Percentiles rank a stretch among this genome's conserved stretches.
Evolutionary conservation across 2,113 vertebrate genomes (phyloP).

Genomic region (Alouatta palliata): DNA sequence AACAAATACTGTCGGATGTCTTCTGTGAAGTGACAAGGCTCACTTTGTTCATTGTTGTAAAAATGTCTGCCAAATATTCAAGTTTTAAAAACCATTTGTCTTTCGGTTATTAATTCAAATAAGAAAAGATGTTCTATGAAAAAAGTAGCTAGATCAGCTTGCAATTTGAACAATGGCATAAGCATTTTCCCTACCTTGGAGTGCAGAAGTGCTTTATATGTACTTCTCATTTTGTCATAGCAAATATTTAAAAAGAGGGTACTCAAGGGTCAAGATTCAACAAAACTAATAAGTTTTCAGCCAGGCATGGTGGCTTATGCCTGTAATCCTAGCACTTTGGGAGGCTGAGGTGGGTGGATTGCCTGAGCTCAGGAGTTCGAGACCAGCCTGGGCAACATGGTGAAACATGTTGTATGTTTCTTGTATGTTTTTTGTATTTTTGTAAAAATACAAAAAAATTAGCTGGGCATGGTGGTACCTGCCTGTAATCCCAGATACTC

Average conservation of each 20-base stretch:
- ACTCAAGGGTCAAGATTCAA: not conserved
- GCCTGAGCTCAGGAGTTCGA: no score
- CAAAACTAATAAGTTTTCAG: not conserved
- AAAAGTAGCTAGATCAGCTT: not conserved
- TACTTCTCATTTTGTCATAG: not conserved
- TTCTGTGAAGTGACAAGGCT: not conserved
- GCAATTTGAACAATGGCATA: not conserved
- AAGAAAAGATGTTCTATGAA: not conserved
- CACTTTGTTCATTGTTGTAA: not conserved
- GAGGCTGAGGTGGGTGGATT: no score
- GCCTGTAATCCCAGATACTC: no score
- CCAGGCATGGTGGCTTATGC: no score
- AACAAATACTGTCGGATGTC: not conserved
- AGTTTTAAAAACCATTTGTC: not conserved
- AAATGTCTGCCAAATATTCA: not conserved
- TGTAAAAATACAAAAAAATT: no score
- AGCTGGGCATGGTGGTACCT: no score
- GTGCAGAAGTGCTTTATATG: not conserved
- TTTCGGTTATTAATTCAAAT: slow-evolving; percentile 7
- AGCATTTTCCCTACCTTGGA: not conserved
- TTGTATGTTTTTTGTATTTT: no score
- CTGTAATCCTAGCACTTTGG: no score
- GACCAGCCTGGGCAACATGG: no score
- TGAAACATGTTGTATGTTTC: no score
- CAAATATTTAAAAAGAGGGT: not conserved